phyloP scores from a whole-genome alignment of 1,140 invertebrate species.

The Euura saliciscinereae region DNA sequence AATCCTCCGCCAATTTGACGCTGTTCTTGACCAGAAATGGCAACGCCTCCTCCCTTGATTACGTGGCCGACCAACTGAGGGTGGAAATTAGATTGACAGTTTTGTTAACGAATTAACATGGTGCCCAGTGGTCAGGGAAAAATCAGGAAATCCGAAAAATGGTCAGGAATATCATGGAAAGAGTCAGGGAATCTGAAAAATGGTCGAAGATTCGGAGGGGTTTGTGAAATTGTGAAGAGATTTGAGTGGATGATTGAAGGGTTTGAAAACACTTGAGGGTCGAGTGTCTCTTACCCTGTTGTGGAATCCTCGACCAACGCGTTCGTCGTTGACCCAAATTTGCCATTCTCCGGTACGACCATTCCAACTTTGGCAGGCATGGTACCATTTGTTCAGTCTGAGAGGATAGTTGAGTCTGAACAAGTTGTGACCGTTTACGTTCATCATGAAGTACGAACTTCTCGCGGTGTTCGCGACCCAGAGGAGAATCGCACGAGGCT shows the following conservation, averaged over 20 bases:
- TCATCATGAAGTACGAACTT: conserved; percentile 80
- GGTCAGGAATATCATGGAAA: too few relatives aligned
- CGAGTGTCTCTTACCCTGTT: conserved; percentile 69
- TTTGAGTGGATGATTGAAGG: too few relatives aligned
- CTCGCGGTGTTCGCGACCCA: conserved; percentile 80
- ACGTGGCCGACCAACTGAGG: conserved; percentile 76
- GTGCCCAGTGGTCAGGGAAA: neutral
- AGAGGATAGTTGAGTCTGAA: conserved; percentile 83
- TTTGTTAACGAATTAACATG: neutral
- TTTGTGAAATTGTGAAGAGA: neutral
- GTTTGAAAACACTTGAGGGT: conserved; percentile 29
- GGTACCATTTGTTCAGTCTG: conserved; percentile 81
- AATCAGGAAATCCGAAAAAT: neutral
- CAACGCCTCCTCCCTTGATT: conserved; percentile 76
- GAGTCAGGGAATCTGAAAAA: too few relatives aligned
- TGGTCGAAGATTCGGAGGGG: neutral
- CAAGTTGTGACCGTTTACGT: conserved; percentile 79
- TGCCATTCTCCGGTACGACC: conserved; percentile 86
- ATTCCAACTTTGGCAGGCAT: conserved; percentile 85
- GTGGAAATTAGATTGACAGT: conserved; percentile 7
- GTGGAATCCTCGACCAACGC: conserved; percentile 81
- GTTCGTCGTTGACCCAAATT: conserved; percentile 82
- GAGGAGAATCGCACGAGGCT: conserved; percentile 72
- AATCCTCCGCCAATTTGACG: conserved; percentile 64
- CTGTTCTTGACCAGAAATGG: conserved; percentile 76